Conservation (phyloP, 2,797 vertebrate species). For the Pseudochaenichthys georgianus region DNA sequence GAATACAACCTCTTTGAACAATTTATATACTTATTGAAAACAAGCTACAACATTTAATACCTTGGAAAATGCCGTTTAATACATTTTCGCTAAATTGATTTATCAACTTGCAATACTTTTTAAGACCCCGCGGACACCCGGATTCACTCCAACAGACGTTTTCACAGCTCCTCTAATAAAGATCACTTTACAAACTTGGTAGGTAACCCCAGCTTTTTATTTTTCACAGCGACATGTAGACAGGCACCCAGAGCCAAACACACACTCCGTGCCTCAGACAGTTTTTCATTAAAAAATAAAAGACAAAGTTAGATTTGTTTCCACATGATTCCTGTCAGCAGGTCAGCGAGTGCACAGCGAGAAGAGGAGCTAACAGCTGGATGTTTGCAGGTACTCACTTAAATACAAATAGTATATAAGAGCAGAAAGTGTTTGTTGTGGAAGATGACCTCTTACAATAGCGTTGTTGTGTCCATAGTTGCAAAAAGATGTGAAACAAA, state of each 20-base stretch:
- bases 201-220: constrained; percentile 25
- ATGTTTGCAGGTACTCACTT: constrained; percentile 43
- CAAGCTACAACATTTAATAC: no score
- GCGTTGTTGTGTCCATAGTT: constrained; percentile 6
- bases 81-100: no score
- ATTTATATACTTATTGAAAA: no score
- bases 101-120: no score
- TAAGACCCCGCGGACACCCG: no score
- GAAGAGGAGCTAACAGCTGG: constrained; percentile 27
- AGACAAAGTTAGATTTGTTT: background rate
- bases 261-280: constrained; percentile 27
- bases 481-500: constrained; percentile 26
- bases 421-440: constrained; percentile 33
- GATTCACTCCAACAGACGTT: constrained; percentile 26
- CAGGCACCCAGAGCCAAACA: constrained; percentile 21
- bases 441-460: constrained; percentile 18
- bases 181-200: constrained; percentile 17
- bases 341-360: constrained; percentile 36
- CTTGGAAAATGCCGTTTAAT: no score
- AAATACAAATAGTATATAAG: constrained; percentile 44
- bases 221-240: constrained; percentile 35
- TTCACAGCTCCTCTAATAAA: constrained; percentile 34
- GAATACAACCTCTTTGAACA: no score
- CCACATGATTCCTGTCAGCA: constrained; percentile 28
- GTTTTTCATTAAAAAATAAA: background rate